Evolutionary conservation across 2,113 vertebrate genomes (phyloP).

Genomic region (Cyanoderma ruficeps): DNA sequence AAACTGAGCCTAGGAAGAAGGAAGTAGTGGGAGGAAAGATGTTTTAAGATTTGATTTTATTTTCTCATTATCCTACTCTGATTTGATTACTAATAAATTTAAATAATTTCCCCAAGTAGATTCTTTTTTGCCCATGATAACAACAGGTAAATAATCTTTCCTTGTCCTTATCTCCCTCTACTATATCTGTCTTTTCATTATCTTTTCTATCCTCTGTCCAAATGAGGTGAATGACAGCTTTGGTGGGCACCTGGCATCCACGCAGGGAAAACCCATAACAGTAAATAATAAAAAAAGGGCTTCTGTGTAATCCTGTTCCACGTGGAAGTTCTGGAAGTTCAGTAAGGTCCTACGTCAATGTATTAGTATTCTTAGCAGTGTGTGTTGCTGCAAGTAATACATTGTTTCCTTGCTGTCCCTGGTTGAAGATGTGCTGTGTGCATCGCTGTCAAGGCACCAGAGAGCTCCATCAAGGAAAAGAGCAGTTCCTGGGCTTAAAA

Average conservation of each 20-base stretch:
- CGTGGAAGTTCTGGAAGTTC: constrained; percentile 5
- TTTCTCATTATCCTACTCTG: background rate
- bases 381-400: background rate
- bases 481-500: background rate
- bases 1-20: background rate
- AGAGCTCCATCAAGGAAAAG: background rate
- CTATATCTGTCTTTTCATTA: background rate
- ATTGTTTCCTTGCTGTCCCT: background rate
- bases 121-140: background rate
- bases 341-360: constrained; percentile 13
- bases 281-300: constrained; percentile 8
- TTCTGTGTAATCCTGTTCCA: background rate
- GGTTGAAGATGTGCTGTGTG: background rate
- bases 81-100: background rate
- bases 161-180: background rate
- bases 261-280: background rate
- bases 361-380: constrained; percentile 1
- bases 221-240: background rate
- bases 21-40: background rate
- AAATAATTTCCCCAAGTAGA: background rate
- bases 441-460: background rate
- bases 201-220: background rate
- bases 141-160: background rate
- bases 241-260: background rate
- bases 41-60: background rate